These are phyloP conservation scores for Microctenopoma lineatum DNA, from an alignment of 2,797 vertebrate species.

Conservation along the genomic window DNA sequence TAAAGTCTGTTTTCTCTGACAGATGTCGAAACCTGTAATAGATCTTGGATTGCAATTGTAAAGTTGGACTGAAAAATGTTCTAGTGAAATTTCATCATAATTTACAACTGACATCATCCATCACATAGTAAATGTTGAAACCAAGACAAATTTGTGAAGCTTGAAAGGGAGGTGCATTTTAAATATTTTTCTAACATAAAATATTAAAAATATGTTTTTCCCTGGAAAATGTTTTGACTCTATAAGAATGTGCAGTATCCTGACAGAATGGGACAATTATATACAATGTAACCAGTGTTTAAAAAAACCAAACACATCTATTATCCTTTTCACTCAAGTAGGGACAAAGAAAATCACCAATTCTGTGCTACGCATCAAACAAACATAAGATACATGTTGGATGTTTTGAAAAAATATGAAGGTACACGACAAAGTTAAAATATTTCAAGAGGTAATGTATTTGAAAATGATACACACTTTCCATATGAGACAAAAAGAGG, in stretches of 20 bases:
- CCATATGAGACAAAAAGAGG: slow-evolving; percentile 57
- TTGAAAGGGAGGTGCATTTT: slow-evolving; percentile 34
- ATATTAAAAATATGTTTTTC: slow-evolving; percentile 29
- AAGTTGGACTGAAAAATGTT: slow-evolving; percentile 51
- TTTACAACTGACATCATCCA: slow-evolving; percentile 59
- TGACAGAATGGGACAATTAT: slow-evolving; percentile 56
- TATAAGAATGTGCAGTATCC: slow-evolving; percentile 57
- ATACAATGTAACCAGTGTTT: slow-evolving; percentile 70
- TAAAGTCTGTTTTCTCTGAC: slow-evolving; percentile 37
- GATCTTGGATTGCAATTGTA: slow-evolving; percentile 43
- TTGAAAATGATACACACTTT: slow-evolving; percentile 65
- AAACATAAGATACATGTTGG: slow-evolving; percentile 72
- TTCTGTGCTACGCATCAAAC: slow-evolving; percentile 71
- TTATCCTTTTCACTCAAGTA: slow-evolving; percentile 69
- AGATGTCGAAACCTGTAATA: slow-evolving; percentile 39
- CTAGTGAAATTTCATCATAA: slow-evolving; percentile 32
- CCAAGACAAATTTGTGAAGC: slow-evolving; percentile 32
- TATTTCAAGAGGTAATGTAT: slow-evolving; percentile 80
- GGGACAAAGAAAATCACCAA: slow-evolving; percentile 63
- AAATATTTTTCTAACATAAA: slow-evolving; percentile 42
- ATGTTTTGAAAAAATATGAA: slow-evolving; percentile 71
- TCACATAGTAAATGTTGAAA: slow-evolving; percentile 35
- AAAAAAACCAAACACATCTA: slow-evolving; percentile 32
- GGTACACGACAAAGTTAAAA: slow-evolving; percentile 62
- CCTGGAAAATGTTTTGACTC: slow-evolving; percentile 37